Evolutionary conservation across 2,113 vertebrate genomes (phyloP), one percentile per base, ranked within the genome.

Genomic region (Ctenodactylus gundi): DNA sequence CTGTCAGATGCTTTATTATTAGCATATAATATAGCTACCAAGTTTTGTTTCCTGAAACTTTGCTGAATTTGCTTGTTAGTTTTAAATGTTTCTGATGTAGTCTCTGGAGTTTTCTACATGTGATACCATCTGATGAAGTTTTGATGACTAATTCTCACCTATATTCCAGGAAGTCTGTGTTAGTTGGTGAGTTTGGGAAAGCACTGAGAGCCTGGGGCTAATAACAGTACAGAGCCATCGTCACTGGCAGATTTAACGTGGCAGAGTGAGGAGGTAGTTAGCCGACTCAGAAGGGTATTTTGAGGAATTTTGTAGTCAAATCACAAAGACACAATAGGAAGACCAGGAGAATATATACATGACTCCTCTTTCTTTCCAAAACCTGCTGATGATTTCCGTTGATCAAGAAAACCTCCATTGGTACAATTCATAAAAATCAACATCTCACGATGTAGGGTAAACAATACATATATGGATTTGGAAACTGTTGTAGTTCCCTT

Each of bases 381-480:
- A 34, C n/a, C 41, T 85, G 18, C 34, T 82, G 41, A 25, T 60
- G 25, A 80, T 6, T 51, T 44, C 23, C 34, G 51, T 9, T 51
- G 53, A 51, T 29, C 49, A 20, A 36, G 10, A 34, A 55, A 87
- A 17, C 41, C 31, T 5, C 57, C 76, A 25, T 21, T 25, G 20
- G 2, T 46, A 17, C 2, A 29, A 17, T 55, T 9, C 13, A 27
- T 5, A 41, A 0, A 29, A 20, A 4, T 2, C 27, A 34, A 17
- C 31, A 15, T 31, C n/a, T 29, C 18, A 62, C 27, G 18, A 73
- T 1, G 73, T 2, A 65, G 15, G 7, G 13, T 39, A n/a, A 55
- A 39, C 55, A 46, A 6, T 4, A 83, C 7, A 21, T 91, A 41
- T 73, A 57, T n/a, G 51, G 44, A 39, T 46, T 44, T 84, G 36